Evolutionary conservation across 1,140 invertebrate genomes (phyloP).

Genomic region (Periplaneta americana): DNA sequence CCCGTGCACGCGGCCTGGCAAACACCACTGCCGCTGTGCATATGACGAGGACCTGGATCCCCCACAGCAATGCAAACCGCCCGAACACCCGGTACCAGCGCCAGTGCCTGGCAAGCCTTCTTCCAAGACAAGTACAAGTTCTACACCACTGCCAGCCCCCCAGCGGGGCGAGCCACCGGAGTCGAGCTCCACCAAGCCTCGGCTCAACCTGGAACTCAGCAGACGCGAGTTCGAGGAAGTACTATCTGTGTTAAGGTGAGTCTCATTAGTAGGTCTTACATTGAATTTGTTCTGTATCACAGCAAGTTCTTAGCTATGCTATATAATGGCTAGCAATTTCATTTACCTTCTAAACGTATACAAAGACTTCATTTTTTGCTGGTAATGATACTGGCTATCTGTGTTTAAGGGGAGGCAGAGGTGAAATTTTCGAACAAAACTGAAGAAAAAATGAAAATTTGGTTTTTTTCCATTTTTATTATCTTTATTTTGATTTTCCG

Average conservation of each 20-base stretch:
- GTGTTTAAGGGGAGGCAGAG: too few species aligned
- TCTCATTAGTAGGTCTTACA: background rate
- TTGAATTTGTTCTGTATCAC: too few species aligned
- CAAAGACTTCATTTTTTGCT: too few species aligned
- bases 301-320: too few species aligned
- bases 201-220: slow-evolving; percentile 41
- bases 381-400: too few species aligned
- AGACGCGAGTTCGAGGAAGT: slow-evolving; percentile 44
- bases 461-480: too few species aligned
- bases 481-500: too few species aligned
- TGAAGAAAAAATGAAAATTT: too few species aligned
- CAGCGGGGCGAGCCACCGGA: background rate
- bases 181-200: slow-evolving; percentile 17
- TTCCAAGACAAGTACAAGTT: background rate
- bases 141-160: background rate
- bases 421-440: too few species aligned
- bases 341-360: too few species aligned
- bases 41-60: slow-evolving; percentile 43
- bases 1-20: slow-evolving; percentile 61
- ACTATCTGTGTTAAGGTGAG: slow-evolving; percentile 35
- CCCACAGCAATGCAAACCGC: background rate
- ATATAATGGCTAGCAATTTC: too few species aligned
- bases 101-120: background rate
- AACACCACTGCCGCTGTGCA: slow-evolving; percentile 56
- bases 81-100: background rate